phyloP scores from a whole-genome alignment of 2,113 vertebrate species.

The Trinectes maculatus region DNA sequence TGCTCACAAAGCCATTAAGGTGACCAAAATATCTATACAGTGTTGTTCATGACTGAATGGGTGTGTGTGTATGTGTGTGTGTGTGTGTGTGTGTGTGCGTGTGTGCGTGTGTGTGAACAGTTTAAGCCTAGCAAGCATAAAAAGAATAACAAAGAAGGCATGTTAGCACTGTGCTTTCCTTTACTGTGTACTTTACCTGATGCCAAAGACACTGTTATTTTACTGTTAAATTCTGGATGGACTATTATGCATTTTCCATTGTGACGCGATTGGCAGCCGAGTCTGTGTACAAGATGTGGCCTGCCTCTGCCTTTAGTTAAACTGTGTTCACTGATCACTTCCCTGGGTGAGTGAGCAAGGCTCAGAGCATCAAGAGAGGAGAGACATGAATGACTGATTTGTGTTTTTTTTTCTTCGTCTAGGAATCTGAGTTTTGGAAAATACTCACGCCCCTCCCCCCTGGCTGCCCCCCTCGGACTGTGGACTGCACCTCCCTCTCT shows the following conservation, averaged over 20 bases:
- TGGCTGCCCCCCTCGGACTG: slow-evolving; percentile 30
- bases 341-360: slow-evolving; percentile 29
- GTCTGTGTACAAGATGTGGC: slow-evolving; percentile 15
- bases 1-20: neutral
- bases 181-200: neutral
- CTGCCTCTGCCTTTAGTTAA: slow-evolving; percentile 31
- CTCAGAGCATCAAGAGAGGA: slow-evolving; percentile 15
- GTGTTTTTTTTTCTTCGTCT: slow-evolving; percentile 53
- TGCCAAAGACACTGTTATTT: neutral
- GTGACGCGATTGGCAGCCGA: neutral
- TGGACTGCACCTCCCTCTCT: slow-evolving; percentile 12
- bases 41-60: too few species aligned
- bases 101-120: neutral
- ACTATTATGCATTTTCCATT: slow-evolving; percentile 33
- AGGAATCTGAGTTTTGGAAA: slow-evolving; percentile 38
- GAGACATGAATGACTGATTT: slow-evolving; percentile 45
- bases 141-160: neutral
- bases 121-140: neutral
- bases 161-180: neutral
- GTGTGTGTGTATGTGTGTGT: neutral
- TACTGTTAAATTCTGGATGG: slow-evolving; percentile 10
- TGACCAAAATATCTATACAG: neutral
- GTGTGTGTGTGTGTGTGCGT: neutral
- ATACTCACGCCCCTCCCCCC: slow-evolving; percentile 30
- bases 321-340: slow-evolving; percentile 56